A percentile compares a stretch with the other conserved stretches of the same genome.
Evolutionary conservation across 1,140 invertebrate species (phyloP).

Genomic region (Elymnias hypermnestra): DNA sequence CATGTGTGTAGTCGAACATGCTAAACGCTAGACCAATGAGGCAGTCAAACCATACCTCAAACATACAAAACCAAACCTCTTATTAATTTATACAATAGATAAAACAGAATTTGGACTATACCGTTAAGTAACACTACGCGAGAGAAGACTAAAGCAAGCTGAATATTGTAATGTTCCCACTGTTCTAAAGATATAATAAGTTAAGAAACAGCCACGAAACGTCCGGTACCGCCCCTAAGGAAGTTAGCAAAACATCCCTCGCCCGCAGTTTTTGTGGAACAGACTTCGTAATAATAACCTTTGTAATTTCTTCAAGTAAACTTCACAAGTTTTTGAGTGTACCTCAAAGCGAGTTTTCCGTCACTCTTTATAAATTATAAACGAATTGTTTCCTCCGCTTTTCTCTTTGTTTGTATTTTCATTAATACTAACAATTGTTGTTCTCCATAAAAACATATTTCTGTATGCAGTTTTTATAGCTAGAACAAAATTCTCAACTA

Average conservation of each 20-base stretch:
- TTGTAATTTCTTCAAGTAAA: constrained; percentile 43
- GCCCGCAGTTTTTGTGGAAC: constrained; percentile 31
- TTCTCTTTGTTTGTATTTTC: constrained; percentile 4
- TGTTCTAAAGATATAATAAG: constrained; percentile 11
- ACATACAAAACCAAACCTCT: too few species aligned
- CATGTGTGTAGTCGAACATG: too few species aligned
- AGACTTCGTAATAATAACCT: constrained; percentile 45
- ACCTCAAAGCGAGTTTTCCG: constrained; percentile 34
- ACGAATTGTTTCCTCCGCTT: constrained; percentile 17
- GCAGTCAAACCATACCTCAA: too few species aligned
- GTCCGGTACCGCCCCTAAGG: constrained; percentile 26
- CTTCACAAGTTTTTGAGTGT: constrained; percentile 34
- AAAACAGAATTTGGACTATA: too few species aligned
- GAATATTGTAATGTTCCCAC: constrained; percentile 12
- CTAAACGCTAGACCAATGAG: too few species aligned
- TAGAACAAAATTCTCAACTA: not conserved
- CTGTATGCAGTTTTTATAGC: not conserved
- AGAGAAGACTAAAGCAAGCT: constrained; percentile 14
- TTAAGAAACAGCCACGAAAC: constrained; percentile 10
- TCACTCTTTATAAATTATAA: constrained; percentile 31
- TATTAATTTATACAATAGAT: too few species aligned
- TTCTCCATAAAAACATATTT: not conserved
- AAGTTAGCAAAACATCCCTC: constrained; percentile 36
- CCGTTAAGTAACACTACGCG: too few species aligned
- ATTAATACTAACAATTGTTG: not conserved